Evolutionary conservation across 2,888 invertebrate genomes (phyloP), one percentile per base, ranked within the genome.

Genomic region (Drosophila merina): DNA sequence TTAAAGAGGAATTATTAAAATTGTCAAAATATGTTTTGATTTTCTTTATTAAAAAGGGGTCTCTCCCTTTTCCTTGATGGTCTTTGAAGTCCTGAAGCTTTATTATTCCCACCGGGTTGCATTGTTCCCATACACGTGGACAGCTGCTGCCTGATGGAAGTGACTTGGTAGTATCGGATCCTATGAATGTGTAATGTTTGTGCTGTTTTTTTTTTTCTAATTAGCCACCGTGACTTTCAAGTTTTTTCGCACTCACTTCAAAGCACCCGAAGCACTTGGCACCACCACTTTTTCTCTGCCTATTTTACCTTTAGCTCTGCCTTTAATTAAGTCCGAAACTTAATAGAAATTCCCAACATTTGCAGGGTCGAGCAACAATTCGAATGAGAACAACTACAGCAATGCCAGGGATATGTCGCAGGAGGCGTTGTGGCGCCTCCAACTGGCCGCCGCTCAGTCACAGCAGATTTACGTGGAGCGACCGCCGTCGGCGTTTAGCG

Each of bases 391-490:
- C 58, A 89, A 88, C 88, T 89, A 89, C 40, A 86, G 88, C 67
- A 89, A 89, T 63, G 81, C 90, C 55, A 77, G 86, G 50, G 88
- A 88, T 66, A 72, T 89, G 45, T 86, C 84, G 30, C 90, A 90
- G 76, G 89, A 89, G 59, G 89, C 90, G 3, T 76, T 89, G 44
- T 89, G 89, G 89, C 86, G 87, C 9, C 77, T 89, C 10, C 90
- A 89, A 58, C 63, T 89, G 71, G 81, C 90, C 4, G 77, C 89
- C 4, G 76, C 81, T 8, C 88, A 88, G 25, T 67, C 66, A n/a
- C 86, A 84, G 30, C 78, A 88, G 72, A 89, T 89, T 60, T 90
- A 90, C 58, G 88, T 89, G 57, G 89, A 90, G 72, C 83, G 89
- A 30, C 84, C 90, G 57, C 84, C 89, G 3, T 89, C 90, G 47